A percentile compares a stretch with the other conserved stretches of the same genome.
Conservation (phyloP, 2,797 vertebrate genomes). For the Sebastes elongatus region DNA sequence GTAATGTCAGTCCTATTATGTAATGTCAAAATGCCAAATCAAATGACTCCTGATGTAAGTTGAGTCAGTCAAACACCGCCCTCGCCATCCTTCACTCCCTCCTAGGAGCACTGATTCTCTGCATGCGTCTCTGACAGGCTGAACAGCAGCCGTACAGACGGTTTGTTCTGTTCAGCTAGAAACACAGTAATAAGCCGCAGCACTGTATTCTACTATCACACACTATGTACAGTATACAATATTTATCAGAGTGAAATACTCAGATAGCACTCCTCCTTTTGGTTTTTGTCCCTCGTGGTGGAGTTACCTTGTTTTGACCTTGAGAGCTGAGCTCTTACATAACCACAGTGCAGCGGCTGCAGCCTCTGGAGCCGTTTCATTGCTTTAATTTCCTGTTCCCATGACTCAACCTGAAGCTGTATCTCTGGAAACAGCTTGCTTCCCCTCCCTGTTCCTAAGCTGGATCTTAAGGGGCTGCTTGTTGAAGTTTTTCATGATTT, state of each 20-base stretch:
- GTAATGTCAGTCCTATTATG: background rate
- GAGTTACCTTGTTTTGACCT: conserved; percentile 68
- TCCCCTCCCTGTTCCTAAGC: background rate
- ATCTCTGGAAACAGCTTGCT: conserved; percentile 34
- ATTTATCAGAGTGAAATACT: conserved; percentile 15
- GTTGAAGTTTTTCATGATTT: conserved; percentile 1
- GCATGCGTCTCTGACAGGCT: background rate
- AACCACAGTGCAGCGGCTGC: conserved; percentile 61
- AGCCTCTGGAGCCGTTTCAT: conserved; percentile 49
- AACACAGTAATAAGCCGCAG: conserved; percentile 3
- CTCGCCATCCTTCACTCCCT: background rate
- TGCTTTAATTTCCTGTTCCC: conserved; percentile 51
- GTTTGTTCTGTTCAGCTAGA: conserved; percentile 5
- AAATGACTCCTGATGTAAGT: conserved; percentile 5
- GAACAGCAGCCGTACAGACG: conserved; percentile 11
- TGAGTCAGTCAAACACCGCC: conserved; percentile 9
- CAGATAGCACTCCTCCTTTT: conserved; percentile 4
- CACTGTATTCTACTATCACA: background rate
- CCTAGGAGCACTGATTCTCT: background rate
- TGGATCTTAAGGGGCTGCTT: conserved; percentile 17
- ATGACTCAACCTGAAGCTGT: conserved; percentile 38
- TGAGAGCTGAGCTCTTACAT: conserved; percentile 57
- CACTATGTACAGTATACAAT: background rate
- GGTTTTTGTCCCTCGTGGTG: conserved; percentile 7
- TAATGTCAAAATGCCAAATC: conserved; percentile 28